These are phyloP conservation scores for Corbicula japonica DNA, from an alignment of 2,888 invertebrate species.

Conservation along the genomic window DNA sequence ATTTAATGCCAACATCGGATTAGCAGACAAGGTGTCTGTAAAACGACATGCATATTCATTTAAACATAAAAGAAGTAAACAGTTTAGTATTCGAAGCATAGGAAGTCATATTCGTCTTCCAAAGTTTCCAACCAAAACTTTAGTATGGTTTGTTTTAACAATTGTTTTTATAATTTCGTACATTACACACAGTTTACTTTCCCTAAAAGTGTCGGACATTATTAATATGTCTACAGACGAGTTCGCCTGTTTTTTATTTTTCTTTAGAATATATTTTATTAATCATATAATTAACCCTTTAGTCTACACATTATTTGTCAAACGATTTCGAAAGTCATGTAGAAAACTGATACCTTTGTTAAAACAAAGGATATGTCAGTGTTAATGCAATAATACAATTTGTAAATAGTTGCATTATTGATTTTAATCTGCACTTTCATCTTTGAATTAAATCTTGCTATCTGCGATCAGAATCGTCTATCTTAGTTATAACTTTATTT, in stretches of 20 bases:
- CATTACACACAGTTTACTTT: constrained; percentile 39
- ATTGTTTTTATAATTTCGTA: constrained; percentile 60
- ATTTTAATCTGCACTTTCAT: too few relatives aligned
- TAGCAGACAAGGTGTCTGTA: not conserved
- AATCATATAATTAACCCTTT: constrained; percentile 60
- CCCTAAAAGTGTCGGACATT: constrained; percentile 41
- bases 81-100: constrained; percentile 49
- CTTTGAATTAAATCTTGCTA: too few relatives aligned
- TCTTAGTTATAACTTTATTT: too few relatives aligned
- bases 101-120: constrained; percentile 31
- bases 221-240: constrained; percentile 45
- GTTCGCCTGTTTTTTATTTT: constrained; percentile 56
- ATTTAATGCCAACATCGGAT: not conserved
- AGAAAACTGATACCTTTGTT: constrained; percentile 37
- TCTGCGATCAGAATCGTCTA: too few relatives aligned
- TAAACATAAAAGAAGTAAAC: constrained; percentile 32
- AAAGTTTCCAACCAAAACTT: constrained; percentile 59
- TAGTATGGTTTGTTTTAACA: constrained; percentile 64
- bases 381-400: too few relatives aligned
- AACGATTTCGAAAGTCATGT: constrained; percentile 49
- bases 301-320: constrained; percentile 55
- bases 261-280: constrained; percentile 60
- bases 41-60: not conserved
- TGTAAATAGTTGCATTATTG: too few relatives aligned
- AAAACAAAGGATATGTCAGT: constrained; percentile 31